These are phyloP conservation scores for Perca schrenkii DNA, from an alignment of 2,113 vertebrate species.

Conservation along the genomic window DNA sequence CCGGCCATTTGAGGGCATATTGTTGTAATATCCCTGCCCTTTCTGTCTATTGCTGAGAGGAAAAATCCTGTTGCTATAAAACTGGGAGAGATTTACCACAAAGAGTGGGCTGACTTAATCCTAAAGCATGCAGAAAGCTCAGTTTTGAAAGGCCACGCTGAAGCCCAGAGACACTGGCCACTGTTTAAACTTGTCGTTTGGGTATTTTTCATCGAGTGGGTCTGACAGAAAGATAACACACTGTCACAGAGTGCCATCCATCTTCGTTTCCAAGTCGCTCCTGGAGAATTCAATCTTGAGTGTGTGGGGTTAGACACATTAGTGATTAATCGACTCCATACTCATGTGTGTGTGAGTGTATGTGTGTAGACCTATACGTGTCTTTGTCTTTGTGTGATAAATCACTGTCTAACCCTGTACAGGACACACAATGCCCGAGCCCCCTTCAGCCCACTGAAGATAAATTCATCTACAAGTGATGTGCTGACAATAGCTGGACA, in stretches of 20 bases:
- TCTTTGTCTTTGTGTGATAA: constrained; percentile 76
- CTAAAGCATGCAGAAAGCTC: constrained; percentile 12
- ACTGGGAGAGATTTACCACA: constrained; percentile 37
- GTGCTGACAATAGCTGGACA: constrained; percentile 64
- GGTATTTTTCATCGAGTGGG: constrained; percentile 73
- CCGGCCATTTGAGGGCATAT: constrained; percentile 25
- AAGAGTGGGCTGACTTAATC: constrained; percentile 33
- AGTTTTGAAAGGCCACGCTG: constrained; percentile 41
- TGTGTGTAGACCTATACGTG: constrained; percentile 47
- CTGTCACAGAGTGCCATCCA: constrained; percentile 67
- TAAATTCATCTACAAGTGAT: constrained; percentile 77
- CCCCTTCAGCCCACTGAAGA: constrained; percentile 67
- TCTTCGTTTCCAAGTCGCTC: constrained; percentile 77
- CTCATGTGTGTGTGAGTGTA: constrained; percentile 54
- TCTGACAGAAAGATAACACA: constrained; percentile 79
- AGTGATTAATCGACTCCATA: constrained; percentile 74
- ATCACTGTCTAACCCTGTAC: constrained; percentile 77
- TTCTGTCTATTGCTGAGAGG: constrained; percentile 29
- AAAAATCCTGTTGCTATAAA: constrained; percentile 53
- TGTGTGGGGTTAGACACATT: constrained; percentile 69
- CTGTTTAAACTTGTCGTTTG: constrained; percentile 74
- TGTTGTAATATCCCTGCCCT: constrained; percentile 33
- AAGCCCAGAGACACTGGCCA: constrained; percentile 48
- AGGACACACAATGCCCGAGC: constrained; percentile 64
- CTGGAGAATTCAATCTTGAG: constrained; percentile 75